These are phyloP conservation scores for Menidia beryllina DNA, from an alignment of 2,113 vertebrate species.

Conservation along the genomic window DNA sequence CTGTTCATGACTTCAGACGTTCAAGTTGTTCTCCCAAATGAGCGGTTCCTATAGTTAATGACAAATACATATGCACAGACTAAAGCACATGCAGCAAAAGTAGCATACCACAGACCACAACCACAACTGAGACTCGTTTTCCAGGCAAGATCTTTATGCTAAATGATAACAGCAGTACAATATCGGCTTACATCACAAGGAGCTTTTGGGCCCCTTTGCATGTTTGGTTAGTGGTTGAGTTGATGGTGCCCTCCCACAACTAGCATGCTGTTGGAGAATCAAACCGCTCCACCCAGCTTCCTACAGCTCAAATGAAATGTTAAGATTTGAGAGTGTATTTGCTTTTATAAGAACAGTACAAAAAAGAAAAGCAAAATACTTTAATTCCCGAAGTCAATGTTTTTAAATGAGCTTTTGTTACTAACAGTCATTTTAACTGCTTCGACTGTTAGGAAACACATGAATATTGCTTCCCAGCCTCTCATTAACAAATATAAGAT, in stretches of 20 bases:
- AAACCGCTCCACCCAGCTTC: conserved; percentile 44
- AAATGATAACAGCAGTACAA: conserved; percentile 75
- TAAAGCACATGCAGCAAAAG: conserved; percentile 52
- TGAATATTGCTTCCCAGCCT: too few relatives aligned
- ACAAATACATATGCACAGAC: conserved; percentile 67
- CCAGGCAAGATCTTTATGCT: conserved; percentile 50
- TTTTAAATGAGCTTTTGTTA: too few relatives aligned
- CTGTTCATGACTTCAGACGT: conserved; percentile 44
- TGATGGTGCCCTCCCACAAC: conserved; percentile 38
- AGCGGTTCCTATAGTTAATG: conserved; percentile 57
- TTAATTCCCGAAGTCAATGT: too few relatives aligned
- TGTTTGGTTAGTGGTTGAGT: conserved; percentile 34
- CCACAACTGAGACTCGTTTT: conserved; percentile 55
- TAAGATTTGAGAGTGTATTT: too few relatives aligned
- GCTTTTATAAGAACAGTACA: too few relatives aligned
- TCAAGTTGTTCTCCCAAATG: conserved; percentile 41
- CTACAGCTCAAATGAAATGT: conserved; percentile 15
- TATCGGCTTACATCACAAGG: conserved; percentile 58
- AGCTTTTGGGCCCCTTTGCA: conserved; percentile 27
- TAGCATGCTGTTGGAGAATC: conserved; percentile 50
- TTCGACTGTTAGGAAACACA: too few relatives aligned
- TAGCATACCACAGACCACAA: conserved; percentile 38
- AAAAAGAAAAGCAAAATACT: too few relatives aligned
- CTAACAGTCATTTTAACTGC: too few relatives aligned
- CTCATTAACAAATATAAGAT: too few relatives aligned